Percentiles rank a stretch among this genome's conserved stretches.
Conservation (phyloP, 2,113 vertebrate species). For the Capra hircus region DNA sequence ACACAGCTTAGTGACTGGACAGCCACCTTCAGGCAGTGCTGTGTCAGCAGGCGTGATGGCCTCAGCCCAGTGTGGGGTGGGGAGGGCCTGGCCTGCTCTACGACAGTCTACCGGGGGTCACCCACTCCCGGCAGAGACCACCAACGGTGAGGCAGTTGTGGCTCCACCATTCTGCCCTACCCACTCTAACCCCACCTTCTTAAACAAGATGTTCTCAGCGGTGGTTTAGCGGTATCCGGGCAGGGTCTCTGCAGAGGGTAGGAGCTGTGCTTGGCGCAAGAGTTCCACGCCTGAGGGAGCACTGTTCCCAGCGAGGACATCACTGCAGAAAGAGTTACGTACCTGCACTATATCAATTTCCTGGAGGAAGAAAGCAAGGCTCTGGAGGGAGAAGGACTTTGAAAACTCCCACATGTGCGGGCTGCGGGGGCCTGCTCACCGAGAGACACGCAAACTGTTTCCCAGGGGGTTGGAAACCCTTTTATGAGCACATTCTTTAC, state of each 20-base stretch:
- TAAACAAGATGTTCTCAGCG: background rate
- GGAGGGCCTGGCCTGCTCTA: background rate
- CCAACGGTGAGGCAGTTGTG: background rate
- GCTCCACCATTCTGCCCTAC: background rate
- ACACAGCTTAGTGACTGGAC: background rate
- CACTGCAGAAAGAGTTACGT: background rate
- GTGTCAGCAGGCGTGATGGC: background rate
- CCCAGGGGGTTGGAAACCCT: background rate
- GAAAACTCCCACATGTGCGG: background rate
- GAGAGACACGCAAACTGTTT: background rate
- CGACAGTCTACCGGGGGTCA: background rate
- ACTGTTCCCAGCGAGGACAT: fast-evolving
- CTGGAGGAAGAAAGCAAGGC: background rate
- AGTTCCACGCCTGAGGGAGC: fast-evolving
- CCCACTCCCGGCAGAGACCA: background rate
- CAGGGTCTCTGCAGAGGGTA: background rate
- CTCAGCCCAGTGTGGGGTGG: background rate
- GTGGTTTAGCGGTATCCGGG: background rate
- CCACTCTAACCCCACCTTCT: background rate
- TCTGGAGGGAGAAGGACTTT: background rate
- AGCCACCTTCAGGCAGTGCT: background rate
- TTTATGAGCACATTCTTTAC: background rate
- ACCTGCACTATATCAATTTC: background rate
- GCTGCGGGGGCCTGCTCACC: background rate
- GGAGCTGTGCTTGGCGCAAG: background rate